Base-by-base conservation (phyloP, 2,888 invertebrate species). In the Limnephilus auricula region DNA sequence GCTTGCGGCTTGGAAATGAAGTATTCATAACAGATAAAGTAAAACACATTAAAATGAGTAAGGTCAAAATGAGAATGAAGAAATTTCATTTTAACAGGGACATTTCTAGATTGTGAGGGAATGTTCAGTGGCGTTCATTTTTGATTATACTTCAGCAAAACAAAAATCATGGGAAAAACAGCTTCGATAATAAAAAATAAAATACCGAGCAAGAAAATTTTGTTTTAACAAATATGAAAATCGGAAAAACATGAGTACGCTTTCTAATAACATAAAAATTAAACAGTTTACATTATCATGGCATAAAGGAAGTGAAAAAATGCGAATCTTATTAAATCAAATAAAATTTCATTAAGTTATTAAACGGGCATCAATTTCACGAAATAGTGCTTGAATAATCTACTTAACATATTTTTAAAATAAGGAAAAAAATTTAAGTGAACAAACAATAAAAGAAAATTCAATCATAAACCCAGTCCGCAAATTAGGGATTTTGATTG, bases 1-100 rank as follows among this genome's bases (percentile, higher is more conserved):
- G 87, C 87, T 12, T 6, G 86, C 9, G 89, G 40, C 37, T n/a
- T 65, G n/a, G 31, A 89, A 89, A 89, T 79, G 31, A 40, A 79
- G 79, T 80, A 89, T 79, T 89, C 82, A 79, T 50, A 65, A 79
- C 82, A 65, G 37, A 12, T 30, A n/a, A 79, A 79, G 65, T 25
- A 65, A 65, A 65, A 9, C 65, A 65, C 65, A 65, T 65, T 65
- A 65, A n/a, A 65, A 65, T n/a, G 65, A 65, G 65, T 65, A 65
- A 65, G 65, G 65, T 65, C 65, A 65, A n/a, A 65, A 65, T 65
- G 6, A 65, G 65, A 65, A 50, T 89, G 65, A 31, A 65, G 79
- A 31, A 37, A 45, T 3, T 15, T 50, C 40, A 65, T 65, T 65
- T 65, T 65, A 65, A n/a, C n/a, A 65, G 25, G 9, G 65, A 65